Evolutionary conservation across 2,113 vertebrate species (phyloP), one percentile per base, ranked within the genome.

Genomic region (Eptatretus burgeri): DNA sequence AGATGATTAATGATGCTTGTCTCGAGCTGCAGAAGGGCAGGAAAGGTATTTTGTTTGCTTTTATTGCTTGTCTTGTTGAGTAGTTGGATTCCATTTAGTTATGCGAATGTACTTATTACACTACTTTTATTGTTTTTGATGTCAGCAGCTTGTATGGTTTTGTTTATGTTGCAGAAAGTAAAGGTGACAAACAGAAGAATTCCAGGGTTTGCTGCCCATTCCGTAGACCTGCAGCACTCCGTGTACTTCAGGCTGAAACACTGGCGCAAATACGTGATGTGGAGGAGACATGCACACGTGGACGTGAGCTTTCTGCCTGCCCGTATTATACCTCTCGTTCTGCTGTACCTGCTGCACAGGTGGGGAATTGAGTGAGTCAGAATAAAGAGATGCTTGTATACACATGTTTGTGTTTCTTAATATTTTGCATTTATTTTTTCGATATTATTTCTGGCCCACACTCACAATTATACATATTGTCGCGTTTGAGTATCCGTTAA

Each of bases 1-100:
- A 88, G 68, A 78, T 80, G 63, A 89, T 96, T 70, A 96, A 89
- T 1, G 86, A 95, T 68, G 81, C 80, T 69, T 96, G 91, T 70
- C 67, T 81, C 74, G 91, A 93, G 75, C 79, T 96, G 80, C 85
- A 95, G 66, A 88, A 84, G 73, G 82, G 78, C 73, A 86, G 81
- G 69, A 78, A 75, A 0, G 80, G 87, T 89, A 72, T 41, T 41
- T 41, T 41, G 27, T 41, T 41, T 41, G 3, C 7, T 41, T 7
- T 41, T 41, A 7, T 41, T 41, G 27, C 27, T 41, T 5, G 7
- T 41, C 7, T 3, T 41, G 27, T 41, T 5, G 3, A 7, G 27
- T 41, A 41, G 3, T 41, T 41, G 7, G 27, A 41, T 41, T 41
- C 27, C 27, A 41, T 5, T 41, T 7, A 41, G 27, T 41, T 41